Evolutionary conservation across 1,140 invertebrate species (phyloP), one percentile per base, ranked within the genome.

Genomic region (Cotesia glomerata): DNA sequence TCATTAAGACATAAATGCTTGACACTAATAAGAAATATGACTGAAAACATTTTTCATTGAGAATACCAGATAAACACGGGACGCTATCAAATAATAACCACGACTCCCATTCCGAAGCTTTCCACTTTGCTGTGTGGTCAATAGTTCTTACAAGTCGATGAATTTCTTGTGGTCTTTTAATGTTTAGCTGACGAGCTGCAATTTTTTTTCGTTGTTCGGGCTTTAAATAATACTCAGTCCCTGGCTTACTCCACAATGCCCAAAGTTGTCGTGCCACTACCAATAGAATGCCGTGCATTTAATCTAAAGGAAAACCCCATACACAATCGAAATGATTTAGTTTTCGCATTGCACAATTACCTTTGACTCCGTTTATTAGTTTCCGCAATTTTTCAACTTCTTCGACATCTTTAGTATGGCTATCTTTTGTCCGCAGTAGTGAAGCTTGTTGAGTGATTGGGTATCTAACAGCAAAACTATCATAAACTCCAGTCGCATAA

Each of bases 51-150:
- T 77, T 45, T 26, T 68, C 45, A 11, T 51, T 4, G n/a, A 78
- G 54, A 36, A 78, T 62, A 34, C 56, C 74, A 36, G 9, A 56
- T 16, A 81, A 69, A 58, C 73, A 76, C 36, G 75, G 71, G 36
- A 77, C 36, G 49, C 74, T 76, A 68, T 77, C 78, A 34, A 66
- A 75, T 14, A 79, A 39, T 9, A 77, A 9, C 79, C 79, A 80
- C 34, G 69, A 73, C 63, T 73, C 36, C 36, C 36, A 39, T 39
- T 39, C 5, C 36, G 36, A 39, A 39, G 36, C 36, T 72, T 76
- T 76, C 52, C 62, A 72, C 52, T 70, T 72, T 3, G 32, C 34
- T 39, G 26, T 67, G 5, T 71, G 34, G 16, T 61, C 51, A 3
- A 73, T n/a, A 5, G 49, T 35, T 64, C 70, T 36, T 5, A 69